Conservation (phyloP, 1,140 invertebrate genomes). For the Formica exsecta region DNA sequence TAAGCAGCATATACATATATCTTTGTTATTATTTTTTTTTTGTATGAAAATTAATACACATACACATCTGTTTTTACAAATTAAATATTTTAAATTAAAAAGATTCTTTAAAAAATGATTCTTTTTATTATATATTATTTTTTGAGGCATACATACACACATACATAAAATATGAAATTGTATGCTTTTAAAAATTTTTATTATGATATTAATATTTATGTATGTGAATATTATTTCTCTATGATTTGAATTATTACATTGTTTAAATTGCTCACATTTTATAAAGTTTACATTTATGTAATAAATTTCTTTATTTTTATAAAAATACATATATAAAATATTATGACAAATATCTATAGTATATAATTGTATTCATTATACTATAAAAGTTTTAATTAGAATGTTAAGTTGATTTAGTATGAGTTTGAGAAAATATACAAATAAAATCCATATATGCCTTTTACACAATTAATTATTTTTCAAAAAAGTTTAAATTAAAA, state of each 20-base stretch:
- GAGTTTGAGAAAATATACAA: neutral
- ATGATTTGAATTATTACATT: neutral
- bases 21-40: neutral
- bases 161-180: neutral
- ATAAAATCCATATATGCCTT: neutral
- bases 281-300: no score
- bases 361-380: no score
- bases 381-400: neutral
- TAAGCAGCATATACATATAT: neutral
- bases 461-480: neutral
- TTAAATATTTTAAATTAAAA: neutral
- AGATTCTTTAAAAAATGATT: no score
- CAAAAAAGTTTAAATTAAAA: neutral
- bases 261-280: no score
- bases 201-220: neutral
- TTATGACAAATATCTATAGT: no score
- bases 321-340: no score
- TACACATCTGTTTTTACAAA: neutral
- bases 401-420: neutral
- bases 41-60: neutral
- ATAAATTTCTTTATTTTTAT: no score
- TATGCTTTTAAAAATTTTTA: no score
- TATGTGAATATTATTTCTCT: neutral
- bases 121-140: neutral
- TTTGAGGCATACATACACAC: neutral